Evolutionary conservation across 2,888 invertebrate genomes (phyloP).

Genomic region (Agrochola litura): DNA sequence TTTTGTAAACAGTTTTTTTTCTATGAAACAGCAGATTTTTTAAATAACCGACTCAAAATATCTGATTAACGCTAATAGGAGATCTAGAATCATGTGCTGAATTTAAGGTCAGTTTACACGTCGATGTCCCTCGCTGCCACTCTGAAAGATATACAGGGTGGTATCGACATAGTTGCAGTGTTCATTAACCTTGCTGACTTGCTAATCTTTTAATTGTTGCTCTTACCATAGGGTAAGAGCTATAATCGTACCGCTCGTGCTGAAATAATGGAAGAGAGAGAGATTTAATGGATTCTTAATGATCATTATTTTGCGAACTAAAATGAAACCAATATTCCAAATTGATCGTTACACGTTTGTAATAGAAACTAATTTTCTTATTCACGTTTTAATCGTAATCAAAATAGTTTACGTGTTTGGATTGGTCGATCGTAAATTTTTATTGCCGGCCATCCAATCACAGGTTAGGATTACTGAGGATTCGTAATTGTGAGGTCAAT

Average conservation of each 20-base stretch:
- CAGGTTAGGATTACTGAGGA: conserved; percentile 26
- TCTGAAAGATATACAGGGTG: too few species aligned
- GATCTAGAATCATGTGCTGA: too few species aligned
- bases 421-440: conserved; percentile 53
- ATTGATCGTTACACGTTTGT: conserved; percentile 10
- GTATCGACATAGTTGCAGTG: too few species aligned
- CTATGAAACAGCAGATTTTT: too few species aligned
- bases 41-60: too few species aligned
- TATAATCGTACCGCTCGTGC: background rate
- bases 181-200: background rate
- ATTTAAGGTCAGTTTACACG: too few species aligned
- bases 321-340: background rate
- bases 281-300: background rate
- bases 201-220: background rate
- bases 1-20: too few species aligned
- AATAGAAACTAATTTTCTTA: conserved; percentile 22
- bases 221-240: too few species aligned
- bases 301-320: background rate
- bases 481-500: conserved; percentile 29
- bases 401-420: conserved; percentile 43
- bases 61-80: too few species aligned
- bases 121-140: too few species aligned
- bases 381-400: conserved; percentile 32
- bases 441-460: conserved; percentile 44
- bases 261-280: background rate